These are phyloP conservation scores for Micromys minutus DNA, from an alignment of 2,113 vertebrate genomes.

Conservation along the genomic window DNA sequence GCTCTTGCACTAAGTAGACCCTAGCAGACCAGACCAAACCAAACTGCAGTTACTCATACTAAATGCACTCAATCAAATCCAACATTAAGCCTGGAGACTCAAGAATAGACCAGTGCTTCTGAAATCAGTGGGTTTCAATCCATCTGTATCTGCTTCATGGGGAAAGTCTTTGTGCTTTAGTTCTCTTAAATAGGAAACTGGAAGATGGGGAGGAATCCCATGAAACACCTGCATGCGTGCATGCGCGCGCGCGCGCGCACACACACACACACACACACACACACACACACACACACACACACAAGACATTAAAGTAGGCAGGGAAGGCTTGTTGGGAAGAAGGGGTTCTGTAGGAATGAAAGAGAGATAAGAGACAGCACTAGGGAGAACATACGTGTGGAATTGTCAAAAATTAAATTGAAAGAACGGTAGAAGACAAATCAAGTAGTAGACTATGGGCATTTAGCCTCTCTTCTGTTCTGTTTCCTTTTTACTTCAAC, in stretches of 20 bases:
- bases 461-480: neutral
- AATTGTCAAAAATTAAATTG: neutral
- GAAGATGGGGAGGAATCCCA: neutral
- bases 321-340: neutral
- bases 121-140: neutral
- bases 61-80: neutral
- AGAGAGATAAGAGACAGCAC: neutral
- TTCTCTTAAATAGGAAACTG: neutral
- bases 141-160: neutral
- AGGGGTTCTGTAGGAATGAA: too few species aligned
- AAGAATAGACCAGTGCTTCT: neutral
- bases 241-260: too few species aligned
- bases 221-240: too few species aligned
- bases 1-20: neutral
- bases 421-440: neutral
- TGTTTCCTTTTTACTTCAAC: neutral
- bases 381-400: too few species aligned
- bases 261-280: too few species aligned
- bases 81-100: neutral
- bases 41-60: neutral
- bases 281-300: neutral
- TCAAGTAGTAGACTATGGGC: neutral
- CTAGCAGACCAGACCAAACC: neutral
- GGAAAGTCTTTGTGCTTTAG: neutral
- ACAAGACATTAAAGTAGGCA: neutral